These are phyloP conservation scores for Iselma pallidipennis DNA, from an alignment of 2,888 invertebrate genomes.

Conservation along the genomic window DNA sequence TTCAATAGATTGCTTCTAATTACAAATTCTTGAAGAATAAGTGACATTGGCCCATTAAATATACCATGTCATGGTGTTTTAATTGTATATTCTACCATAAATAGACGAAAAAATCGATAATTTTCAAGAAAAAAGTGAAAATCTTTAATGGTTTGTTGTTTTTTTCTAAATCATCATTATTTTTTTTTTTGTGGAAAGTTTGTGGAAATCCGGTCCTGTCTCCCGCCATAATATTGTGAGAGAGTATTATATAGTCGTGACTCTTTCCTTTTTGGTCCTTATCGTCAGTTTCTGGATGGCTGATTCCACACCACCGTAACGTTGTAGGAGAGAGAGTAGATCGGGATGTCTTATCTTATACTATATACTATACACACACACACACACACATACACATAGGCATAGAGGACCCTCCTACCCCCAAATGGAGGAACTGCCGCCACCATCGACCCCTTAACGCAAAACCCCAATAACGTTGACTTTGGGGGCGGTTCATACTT, in stretches of 20 bases:
- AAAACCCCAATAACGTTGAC: background rate
- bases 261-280: constrained; percentile 52
- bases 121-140: background rate
- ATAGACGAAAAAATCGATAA: background rate
- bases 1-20: constrained; percentile 4
- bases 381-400: constrained; percentile 10
- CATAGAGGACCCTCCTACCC: constrained; percentile 21
- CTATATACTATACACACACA: constrained; percentile 32
- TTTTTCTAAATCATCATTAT: too few species aligned
- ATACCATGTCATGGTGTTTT: constrained; percentile 10
- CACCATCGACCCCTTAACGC: too few species aligned
- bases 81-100: background rate
- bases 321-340: constrained; percentile 40
- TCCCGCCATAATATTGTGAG: background rate
- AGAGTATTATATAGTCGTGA: constrained; percentile 29
- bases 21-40: constrained; percentile 9
- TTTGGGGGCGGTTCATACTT: background rate
- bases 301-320: constrained; percentile 51
- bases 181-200: background rate
- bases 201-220: background rate
- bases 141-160: too few species aligned
- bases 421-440: constrained; percentile 15
- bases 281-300: constrained; percentile 58
- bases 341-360: constrained; percentile 55
- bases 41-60: constrained; percentile 17